A percentile compares a stretch with the other conserved stretches of the same genome.
Evolutionary conservation across 2,113 vertebrate species (phyloP).

Genomic region (Columba livia): DNA sequence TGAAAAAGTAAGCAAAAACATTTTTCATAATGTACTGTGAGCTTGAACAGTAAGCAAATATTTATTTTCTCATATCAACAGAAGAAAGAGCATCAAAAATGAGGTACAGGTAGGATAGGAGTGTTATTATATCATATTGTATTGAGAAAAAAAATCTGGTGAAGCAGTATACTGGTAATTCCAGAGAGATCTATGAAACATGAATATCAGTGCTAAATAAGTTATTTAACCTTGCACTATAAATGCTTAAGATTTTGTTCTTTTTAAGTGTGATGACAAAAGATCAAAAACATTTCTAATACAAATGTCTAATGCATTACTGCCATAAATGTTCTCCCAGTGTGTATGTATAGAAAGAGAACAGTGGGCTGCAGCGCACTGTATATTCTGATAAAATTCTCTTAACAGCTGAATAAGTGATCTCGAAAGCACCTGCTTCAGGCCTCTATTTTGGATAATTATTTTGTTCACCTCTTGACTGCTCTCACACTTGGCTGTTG

Average conservation of each 20-base stretch:
- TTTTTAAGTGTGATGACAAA: constrained; percentile 36
- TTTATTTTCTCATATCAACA: not conserved
- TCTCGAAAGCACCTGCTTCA: constrained; percentile 21
- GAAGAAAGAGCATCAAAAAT: not conserved
- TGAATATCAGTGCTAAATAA: not conserved
- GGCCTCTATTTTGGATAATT: not conserved
- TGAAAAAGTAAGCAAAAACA: not conserved
- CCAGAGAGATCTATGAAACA: not conserved
- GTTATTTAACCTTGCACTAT: constrained; percentile 24
- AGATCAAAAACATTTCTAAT: constrained; percentile 47
- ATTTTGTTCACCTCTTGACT: not conserved
- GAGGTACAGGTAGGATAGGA: not conserved
- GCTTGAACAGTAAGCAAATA: not conserved
- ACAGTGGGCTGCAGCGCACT: constrained; percentile 42
- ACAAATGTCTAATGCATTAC: constrained; percentile 32
- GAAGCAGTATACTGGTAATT: not conserved
- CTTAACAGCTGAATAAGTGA: constrained; percentile 26
- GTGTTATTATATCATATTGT: not conserved
- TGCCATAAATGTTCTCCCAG: constrained; percentile 47
- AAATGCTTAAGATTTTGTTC: constrained; percentile 28
- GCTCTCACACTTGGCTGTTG: not conserved
- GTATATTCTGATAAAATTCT: constrained; percentile 28
- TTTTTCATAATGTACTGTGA: not conserved
- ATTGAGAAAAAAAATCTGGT: not conserved
- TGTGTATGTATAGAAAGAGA: constrained; percentile 52